Base-by-base conservation (phyloP, 2,797 vertebrate genomes). In the Harpia harpyja region DNA sequence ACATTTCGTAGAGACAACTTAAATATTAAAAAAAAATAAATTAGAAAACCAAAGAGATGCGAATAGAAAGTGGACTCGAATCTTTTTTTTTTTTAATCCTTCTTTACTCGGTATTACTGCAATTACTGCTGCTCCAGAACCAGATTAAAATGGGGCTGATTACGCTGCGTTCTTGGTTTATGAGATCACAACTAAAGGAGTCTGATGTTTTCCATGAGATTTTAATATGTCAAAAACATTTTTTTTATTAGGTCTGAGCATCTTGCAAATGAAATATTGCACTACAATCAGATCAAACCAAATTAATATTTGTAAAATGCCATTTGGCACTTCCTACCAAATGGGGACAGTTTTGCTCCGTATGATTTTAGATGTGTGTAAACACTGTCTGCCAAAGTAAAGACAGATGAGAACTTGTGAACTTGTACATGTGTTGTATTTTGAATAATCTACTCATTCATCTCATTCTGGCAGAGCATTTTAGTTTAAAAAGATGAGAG, bases 331-430 rank as follows among this genome's bases (percentile, higher is more conserved):
- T 91, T 88, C 54, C 68, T 56, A 65, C 61, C 78, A 91, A 93
- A 85, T 0, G 8, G 54, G 84, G 54, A 23, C 44, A 60, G 87
- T n/a, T 86, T 74, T 85, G 68, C 51, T 88, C 86, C 37, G 3
- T 59, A n/a, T 7, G 89, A 65, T 43, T 83, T 91, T 48, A 57
- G 69, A 69, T 28, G 54, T 27, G 32, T 65, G 60, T 54, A 92
- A 43, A 28, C 68, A n/a, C 51, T 9, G 70, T 28, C 87, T 95
- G 91, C 93, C 93, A 95, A 90, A 92, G 77, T 13, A 85, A 89
- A 89, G 48, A 23, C 60, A 35, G 84, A 89, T 57, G 56, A 80
- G 75, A 51, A 61, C 53, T 54, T 8, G 70, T 35, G 72, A 51
- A 57, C 57, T 59, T 8, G 64, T 43, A 74, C 21, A 4, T 77